Evolutionary conservation across 2,113 vertebrate species (phyloP).

Genomic region (Cottus gobio): DNA sequence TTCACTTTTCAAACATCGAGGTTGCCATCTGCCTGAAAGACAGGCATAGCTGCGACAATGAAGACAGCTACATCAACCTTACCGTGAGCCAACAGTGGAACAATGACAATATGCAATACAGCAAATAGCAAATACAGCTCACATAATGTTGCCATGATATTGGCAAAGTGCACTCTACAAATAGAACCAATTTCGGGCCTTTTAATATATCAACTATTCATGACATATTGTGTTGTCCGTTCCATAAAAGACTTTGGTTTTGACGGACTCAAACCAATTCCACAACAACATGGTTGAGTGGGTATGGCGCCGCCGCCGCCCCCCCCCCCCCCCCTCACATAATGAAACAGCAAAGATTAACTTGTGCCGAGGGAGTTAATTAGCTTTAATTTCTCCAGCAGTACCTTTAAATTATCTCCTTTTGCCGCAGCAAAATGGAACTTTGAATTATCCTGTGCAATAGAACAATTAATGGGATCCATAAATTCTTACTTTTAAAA

Average conservation of each 20-base stretch:
- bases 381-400: constrained; percentile 71
- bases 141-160: background rate
- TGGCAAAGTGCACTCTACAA: background rate
- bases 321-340: constrained; percentile 13
- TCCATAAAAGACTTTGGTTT: background rate
- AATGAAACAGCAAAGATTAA: constrained; percentile 74
- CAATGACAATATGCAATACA: background rate
- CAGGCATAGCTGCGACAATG: constrained; percentile 1
- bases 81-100: background rate
- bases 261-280: constrained; percentile 40
- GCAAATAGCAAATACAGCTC: background rate
- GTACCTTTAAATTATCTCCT: constrained; percentile 75
- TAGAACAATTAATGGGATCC: constrained; percentile 63
- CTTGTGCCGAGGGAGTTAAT: constrained; percentile 68
- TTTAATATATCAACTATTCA: constrained; percentile 29
- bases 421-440: constrained; percentile 65
- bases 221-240: constrained; percentile 24
- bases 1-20: too few relatives aligned
- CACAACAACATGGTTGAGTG: constrained; percentile 36
- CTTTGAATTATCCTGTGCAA: constrained; percentile 59
- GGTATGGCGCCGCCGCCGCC: background rate
- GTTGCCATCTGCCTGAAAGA: too few relatives aligned
- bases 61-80: constrained; percentile 24
- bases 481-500: constrained; percentile 47
- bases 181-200: constrained; percentile 23